A percentile compares a stretch with the other conserved stretches of the same genome.
These are phyloP conservation scores for Gambusia holbrooki DNA, from an alignment of 2,113 vertebrate species.

Conservation along the genomic window DNA sequence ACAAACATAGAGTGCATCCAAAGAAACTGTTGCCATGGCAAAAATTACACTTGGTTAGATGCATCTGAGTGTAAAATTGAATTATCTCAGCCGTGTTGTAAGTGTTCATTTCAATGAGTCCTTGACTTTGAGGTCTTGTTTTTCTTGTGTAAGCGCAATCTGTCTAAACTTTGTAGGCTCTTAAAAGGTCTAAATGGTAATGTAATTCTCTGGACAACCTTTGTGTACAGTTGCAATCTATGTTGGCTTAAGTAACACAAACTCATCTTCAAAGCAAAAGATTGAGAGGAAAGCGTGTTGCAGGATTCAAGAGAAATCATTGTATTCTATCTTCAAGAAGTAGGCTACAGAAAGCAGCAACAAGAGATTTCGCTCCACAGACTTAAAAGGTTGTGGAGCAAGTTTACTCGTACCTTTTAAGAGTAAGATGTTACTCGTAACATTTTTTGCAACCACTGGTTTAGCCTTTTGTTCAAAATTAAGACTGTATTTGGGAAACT, in stretches of 20 bases:
- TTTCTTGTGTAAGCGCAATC: not conserved
- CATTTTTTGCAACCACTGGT: not conserved
- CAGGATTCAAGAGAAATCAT: no score
- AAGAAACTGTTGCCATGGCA: not conserved
- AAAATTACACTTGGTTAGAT: slow-evolving; percentile 5
- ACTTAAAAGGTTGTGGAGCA: not conserved
- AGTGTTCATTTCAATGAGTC: slow-evolving; percentile 3
- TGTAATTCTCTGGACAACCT: not conserved
- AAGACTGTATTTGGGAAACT: not conserved
- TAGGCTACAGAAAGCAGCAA: not conserved
- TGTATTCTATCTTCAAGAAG: not conserved
- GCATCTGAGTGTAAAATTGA: not conserved
- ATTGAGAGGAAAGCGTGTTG: no score
- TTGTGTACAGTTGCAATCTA: not conserved
- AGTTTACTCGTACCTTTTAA: no score
- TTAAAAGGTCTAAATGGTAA: not conserved
- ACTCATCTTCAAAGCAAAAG: no score
- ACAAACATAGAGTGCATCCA: slow-evolving; percentile 7
- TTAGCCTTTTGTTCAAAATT: not conserved
- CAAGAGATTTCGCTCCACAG: no score
- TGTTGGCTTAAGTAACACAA: no score
- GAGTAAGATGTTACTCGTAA: no score
- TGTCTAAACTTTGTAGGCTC: not conserved
- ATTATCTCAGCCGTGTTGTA: not conserved
- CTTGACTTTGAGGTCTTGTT: not conserved